Evolutionary conservation across 2,888 invertebrate genomes (phyloP).

Genomic region (Cosmorhoe ocellata): DNA sequence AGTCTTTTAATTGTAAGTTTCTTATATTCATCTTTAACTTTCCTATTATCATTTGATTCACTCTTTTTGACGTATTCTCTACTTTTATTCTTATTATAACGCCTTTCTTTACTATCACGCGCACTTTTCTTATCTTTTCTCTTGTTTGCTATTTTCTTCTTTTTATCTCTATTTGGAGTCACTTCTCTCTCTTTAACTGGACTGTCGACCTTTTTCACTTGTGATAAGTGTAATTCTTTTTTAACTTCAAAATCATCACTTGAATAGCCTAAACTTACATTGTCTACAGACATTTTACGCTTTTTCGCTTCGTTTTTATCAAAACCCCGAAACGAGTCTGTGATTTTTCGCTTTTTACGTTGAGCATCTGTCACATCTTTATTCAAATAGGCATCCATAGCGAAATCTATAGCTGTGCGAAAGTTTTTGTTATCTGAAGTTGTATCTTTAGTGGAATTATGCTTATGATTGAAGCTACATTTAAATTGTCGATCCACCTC

Average conservation of each 20-base stretch:
- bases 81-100: background rate
- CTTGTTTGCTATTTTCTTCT: background rate
- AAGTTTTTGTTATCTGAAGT: background rate
- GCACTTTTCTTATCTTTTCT: background rate
- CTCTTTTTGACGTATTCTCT: background rate
- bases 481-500: constrained; percentile 49
- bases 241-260: constrained; percentile 12
- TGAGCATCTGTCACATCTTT: background rate
- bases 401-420: constrained; percentile 14
- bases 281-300: constrained; percentile 14
- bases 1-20: background rate
- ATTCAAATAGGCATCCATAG: constrained; percentile 12
- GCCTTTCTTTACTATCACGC: background rate
- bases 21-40: background rate
- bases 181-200: background rate
- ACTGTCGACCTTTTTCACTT: background rate
- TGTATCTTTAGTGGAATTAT: background rate
- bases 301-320: constrained; percentile 10
- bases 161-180: background rate
- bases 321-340: constrained; percentile 12
- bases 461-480: constrained; percentile 22
- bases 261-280: background rate
- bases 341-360: constrained; percentile 18
- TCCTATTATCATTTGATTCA: background rate
- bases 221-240: background rate